Conservation (phyloP, 2,888 invertebrate species). For the Phragmatobia fuliginosa region DNA sequence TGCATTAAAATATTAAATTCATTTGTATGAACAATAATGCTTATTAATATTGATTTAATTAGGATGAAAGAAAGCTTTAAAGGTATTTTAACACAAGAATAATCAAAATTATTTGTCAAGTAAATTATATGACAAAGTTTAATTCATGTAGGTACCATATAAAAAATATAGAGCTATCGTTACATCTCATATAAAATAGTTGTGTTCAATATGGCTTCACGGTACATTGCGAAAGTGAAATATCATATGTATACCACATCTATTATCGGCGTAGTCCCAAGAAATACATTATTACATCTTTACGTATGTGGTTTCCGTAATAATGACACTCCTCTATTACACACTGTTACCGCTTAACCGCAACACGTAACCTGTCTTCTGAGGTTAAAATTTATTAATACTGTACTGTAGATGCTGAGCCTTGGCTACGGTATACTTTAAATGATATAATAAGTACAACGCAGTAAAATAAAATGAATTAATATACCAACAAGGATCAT, state of each 20-base stretch:
- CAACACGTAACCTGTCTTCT: conserved; percentile 2
- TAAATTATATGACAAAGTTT: not conserved
- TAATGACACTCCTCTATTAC: not conserved
- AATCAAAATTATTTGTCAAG: not conserved
- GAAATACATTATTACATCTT: conserved; percentile 5
- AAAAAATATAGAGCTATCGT: not conserved
- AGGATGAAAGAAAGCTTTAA: not conserved
- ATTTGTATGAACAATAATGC: too few relatives aligned
- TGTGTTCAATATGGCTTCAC: not conserved
- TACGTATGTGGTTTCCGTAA: conserved; percentile 9
- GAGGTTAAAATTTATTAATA: not conserved
- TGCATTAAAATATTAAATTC: too few relatives aligned
- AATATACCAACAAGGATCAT: too few relatives aligned
- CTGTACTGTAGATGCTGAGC: not conserved
- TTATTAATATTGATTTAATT: too few relatives aligned
- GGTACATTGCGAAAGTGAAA: not conserved
- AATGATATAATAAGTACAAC: not conserved
- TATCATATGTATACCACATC: not conserved
- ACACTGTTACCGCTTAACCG: not conserved
- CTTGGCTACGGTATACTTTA: not conserved
- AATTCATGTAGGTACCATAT: not conserved
- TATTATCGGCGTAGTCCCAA: not conserved
- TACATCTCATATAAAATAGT: not conserved
- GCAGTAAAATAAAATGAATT: too few relatives aligned
- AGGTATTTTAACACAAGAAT: not conserved